A percentile compares a stretch with the other conserved stretches of the same genome.
These are phyloP conservation scores for Thalassophryne amazonica DNA, from an alignment of 2,797 vertebrate genomes.

Conservation along the genomic window DNA sequence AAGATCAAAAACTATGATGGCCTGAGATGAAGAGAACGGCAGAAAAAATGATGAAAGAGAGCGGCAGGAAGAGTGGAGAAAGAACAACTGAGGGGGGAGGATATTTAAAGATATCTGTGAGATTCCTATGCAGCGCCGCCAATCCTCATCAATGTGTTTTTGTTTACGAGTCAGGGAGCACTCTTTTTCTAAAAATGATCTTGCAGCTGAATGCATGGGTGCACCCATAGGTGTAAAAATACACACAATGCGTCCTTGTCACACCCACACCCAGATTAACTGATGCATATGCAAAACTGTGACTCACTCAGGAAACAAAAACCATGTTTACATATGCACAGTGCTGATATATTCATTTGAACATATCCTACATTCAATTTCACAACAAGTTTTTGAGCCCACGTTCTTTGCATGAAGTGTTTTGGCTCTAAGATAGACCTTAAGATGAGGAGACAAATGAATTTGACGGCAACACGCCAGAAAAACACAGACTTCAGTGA, in stretches of 20 bases:
- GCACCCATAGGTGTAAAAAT: conserved; percentile 28
- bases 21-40: conserved; percentile 17
- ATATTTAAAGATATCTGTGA: conserved; percentile 35
- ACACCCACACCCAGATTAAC: conserved; percentile 63
- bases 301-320: conserved; percentile 58
- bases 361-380: conserved; percentile 58
- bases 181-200: conserved; percentile 7
- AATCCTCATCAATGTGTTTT: conserved; percentile 5
- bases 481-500: conserved; percentile 23
- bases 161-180: conserved; percentile 41
- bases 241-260: conserved; percentile 33
- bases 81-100: conserved; percentile 5
- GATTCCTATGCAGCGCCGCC: conserved; percentile 2
- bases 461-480: conserved; percentile 25
- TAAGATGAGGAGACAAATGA: conserved; percentile 44
- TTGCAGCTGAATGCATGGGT: conserved; percentile 19
- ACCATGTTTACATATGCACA: conserved; percentile 50
- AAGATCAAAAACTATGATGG: conserved; percentile 38
- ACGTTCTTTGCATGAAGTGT: conserved; percentile 57
- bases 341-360: conserved; percentile 53
- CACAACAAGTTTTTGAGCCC: conserved; percentile 35
- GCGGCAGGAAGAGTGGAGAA: background rate
- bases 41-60: background rate
- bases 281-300: conserved; percentile 43
- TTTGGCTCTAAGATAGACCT: conserved; percentile 57